Evolutionary conservation across 2,797 vertebrate genomes (phyloP).

Genomic region (Sparidentex hasta): DNA sequence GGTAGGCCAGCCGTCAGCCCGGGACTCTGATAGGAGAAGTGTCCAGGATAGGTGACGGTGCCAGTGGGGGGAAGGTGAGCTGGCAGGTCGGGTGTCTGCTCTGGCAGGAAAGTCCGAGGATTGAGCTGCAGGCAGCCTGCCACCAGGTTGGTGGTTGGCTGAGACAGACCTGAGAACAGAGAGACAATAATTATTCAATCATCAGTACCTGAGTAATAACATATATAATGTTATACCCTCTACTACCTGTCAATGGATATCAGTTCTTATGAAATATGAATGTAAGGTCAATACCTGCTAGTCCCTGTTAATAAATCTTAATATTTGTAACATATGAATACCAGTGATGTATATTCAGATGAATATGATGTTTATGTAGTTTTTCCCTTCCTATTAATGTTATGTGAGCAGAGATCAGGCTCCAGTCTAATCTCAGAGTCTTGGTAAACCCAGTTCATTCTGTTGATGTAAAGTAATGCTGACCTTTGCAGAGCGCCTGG

Average conservation of each 20-base stretch:
- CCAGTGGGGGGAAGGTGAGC: conserved; percentile 89
- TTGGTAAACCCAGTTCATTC: neutral
- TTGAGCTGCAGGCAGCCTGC: conserved; percentile 98
- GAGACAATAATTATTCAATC: neutral
- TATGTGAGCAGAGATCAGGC: neutral
- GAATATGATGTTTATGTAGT: too few relatives aligned
- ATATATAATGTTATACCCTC: neutral
- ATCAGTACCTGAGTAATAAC: neutral
- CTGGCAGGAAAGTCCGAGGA: conserved; percentile 95
- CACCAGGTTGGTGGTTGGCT: conserved; percentile 97
- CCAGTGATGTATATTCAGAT: too few relatives aligned
- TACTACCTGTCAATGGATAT: neutral
- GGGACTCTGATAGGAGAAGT: conserved; percentile 94
- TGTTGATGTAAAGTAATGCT: neutral
- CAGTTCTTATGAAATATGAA: neutral
- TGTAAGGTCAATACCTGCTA: too few relatives aligned
- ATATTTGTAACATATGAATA: too few relatives aligned
- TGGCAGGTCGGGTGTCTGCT: conserved; percentile 93
- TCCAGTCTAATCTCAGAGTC: too few relatives aligned
- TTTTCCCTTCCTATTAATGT: neutral
- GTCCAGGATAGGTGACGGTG: conserved; percentile 85
- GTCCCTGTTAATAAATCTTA: neutral
- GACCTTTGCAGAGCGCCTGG: conserved; percentile 96
- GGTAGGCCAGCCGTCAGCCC: conserved; percentile 96
- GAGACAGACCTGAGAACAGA: conserved; percentile 88